A percentile compares a stretch with the other conserved stretches of the same genome.
Conservation (phyloP, 2,888 invertebrate species). For the Camptogramma bilineatum region DNA sequence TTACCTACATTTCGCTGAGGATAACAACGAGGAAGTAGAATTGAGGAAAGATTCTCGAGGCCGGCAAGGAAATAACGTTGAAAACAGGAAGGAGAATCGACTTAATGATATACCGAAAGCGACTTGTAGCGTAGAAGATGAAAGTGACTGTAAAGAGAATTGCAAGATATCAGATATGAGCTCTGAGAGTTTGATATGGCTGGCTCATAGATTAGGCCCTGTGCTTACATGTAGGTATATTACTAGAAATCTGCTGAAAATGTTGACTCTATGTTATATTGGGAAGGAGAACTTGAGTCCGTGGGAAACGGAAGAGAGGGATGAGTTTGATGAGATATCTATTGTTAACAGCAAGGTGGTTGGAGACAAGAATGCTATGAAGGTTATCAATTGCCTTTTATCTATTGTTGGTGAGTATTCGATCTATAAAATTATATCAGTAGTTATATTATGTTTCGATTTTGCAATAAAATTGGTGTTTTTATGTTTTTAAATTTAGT, state of each 20-base stretch:
- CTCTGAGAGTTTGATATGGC: constrained; percentile 94
- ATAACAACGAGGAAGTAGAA: constrained; percentile 61
- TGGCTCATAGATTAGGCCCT: constrained; percentile 96
- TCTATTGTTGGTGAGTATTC: constrained; percentile 90
- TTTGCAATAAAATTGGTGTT: no score
- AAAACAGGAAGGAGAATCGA: constrained; percentile 56
- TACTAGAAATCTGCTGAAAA: constrained; percentile 95
- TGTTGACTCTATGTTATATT: constrained; percentile 97
- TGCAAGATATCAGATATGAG: constrained; percentile 94
- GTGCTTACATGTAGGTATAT: constrained; percentile 96
- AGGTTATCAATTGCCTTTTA: constrained; percentile 96
- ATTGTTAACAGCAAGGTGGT: constrained; percentile 88
- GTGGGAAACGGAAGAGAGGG: constrained; percentile 70
- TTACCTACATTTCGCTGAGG: constrained; percentile 77
- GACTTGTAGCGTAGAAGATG: constrained; percentile 57
- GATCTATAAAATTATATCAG: neutral
- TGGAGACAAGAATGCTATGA: constrained; percentile 92
- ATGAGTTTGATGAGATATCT: constrained; percentile 86
- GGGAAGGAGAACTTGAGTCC: constrained; percentile 90
- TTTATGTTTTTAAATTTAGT: no score
- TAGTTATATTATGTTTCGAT: no score
- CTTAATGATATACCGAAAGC: constrained; percentile 40
- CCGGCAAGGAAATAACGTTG: constrained; percentile 58
- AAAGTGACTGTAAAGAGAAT: constrained; percentile 54
- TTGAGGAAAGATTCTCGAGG: constrained; percentile 50